Evolutionary conservation across 2,888 invertebrate genomes (phyloP).

Genomic region (Leptura quadrifasciata): DNA sequence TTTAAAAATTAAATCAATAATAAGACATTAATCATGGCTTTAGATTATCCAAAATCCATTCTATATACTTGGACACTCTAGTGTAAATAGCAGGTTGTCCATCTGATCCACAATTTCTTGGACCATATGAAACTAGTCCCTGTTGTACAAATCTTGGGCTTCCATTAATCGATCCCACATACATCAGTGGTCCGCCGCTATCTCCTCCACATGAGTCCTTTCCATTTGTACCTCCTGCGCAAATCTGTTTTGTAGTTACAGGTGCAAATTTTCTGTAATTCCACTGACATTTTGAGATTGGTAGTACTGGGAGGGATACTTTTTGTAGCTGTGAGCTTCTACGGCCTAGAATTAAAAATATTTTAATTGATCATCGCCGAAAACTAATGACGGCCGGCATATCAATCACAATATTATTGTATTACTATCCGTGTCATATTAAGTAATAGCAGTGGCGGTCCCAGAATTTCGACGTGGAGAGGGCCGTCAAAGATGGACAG

Average conservation of each 20-base stretch:
- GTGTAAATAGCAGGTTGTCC: constrained; percentile 83
- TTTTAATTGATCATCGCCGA: background rate
- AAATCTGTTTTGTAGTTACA: constrained; percentile 74
- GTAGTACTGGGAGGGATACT: constrained; percentile 71
- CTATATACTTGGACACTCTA: constrained; percentile 76
- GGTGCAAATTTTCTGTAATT: constrained; percentile 63
- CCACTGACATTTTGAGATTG: constrained; percentile 66
- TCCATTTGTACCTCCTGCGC: constrained; percentile 79
- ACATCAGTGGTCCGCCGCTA: constrained; percentile 80
- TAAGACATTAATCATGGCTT: constrained; percentile 15
- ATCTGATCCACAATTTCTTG: constrained; percentile 69
- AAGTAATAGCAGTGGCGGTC: no score
- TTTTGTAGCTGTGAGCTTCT: constrained; percentile 71
- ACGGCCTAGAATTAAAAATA: constrained; percentile 56
- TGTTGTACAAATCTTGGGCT: constrained; percentile 75
- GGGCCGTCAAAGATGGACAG: no score
- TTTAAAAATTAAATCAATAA: background rate
- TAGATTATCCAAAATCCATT: constrained; percentile 78
- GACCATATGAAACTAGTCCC: constrained; percentile 74
- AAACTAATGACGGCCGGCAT: no score
- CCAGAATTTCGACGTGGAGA: no score
- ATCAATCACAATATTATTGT: no score
- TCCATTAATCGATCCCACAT: constrained; percentile 68
- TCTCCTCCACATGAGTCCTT: constrained; percentile 82
- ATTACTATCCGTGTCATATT: no score